Evolutionary conservation across 2,888 invertebrate genomes (phyloP).

Genomic region (Cataglyphis rosenhaueri): DNA sequence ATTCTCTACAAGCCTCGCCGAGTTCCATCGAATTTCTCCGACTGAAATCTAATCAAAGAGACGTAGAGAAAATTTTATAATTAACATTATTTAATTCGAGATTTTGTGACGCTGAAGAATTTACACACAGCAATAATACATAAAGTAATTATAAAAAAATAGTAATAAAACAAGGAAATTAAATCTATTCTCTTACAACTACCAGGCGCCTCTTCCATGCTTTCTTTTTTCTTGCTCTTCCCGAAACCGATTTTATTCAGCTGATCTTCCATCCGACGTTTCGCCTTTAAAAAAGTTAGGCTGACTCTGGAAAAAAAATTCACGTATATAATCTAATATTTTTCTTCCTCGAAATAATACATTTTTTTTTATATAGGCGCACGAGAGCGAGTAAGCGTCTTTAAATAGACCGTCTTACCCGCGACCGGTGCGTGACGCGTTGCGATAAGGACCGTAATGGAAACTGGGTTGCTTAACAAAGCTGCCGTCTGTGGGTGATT

Average conservation of each 20-base stretch:
- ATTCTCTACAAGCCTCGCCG: constrained; percentile 92
- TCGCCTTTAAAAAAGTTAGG: constrained; percentile 92
- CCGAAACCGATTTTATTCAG: constrained; percentile 93
- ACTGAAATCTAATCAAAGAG: constrained; percentile 87
- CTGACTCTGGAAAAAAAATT: constrained; percentile 86
- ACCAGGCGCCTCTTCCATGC: constrained; percentile 94
- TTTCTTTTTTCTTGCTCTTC: constrained; percentile 95
- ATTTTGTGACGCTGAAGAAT: neutral
- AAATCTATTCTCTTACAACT: constrained; percentile 88
- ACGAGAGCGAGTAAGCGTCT: neutral
- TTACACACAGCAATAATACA: neutral
- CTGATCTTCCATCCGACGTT: constrained; percentile 95
- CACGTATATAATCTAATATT: neutral
- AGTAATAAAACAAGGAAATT: neutral
- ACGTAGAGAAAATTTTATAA: neutral
- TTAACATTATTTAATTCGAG: neutral
- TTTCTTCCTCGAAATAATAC: neutral
- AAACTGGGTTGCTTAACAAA: constrained; percentile 86
- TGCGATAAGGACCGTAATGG: constrained; percentile 84
- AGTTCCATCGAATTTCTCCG: constrained; percentile 94
- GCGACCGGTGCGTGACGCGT: constrained; percentile 76
- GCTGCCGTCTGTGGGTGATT: constrained; percentile 87
- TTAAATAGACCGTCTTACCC: constrained; percentile 75
- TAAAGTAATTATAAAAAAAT: neutral
- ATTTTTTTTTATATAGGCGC: neutral